Evolutionary conservation across 2,888 invertebrate species (phyloP).

Genomic region (Pachycephus smyrnensis): DNA sequence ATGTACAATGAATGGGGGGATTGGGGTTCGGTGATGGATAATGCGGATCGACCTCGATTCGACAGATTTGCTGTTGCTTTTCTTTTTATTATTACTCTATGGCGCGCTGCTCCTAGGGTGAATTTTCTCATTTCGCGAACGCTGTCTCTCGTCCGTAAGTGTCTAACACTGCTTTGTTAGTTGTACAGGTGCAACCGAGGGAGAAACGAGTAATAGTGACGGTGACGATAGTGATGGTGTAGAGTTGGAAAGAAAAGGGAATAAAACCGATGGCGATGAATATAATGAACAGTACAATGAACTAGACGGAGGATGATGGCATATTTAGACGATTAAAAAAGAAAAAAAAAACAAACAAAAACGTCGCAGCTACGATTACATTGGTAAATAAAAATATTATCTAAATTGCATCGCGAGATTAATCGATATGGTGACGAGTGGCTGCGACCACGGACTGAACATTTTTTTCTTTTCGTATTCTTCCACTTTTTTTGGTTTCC

Average conservation of each 20-base stretch:
- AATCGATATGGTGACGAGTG: not conserved
- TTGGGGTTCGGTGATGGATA: slow-evolving; percentile 23
- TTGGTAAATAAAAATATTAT: not conserved
- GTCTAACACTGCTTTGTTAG: not conserved
- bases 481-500: slow-evolving; percentile 15
- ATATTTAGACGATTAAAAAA: slow-evolving; percentile 21
- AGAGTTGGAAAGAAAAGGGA: slow-evolving; percentile 1
- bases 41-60: slow-evolving; percentile 27
- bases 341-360: not conserved
- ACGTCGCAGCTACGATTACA: not conserved
- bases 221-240: slow-evolving; percentile 14
- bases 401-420: not conserved
- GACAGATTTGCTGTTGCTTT: slow-evolving; percentile 19
- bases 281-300: slow-evolving; percentile 11
- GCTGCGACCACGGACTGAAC: not conserved
- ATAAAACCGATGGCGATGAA: slow-evolving; percentile 6
- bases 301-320: slow-evolving; percentile 2
- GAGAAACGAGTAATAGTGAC: slow-evolving; percentile 1
- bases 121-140: not conserved
- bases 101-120: not conserved
- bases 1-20: slow-evolving; percentile 53
- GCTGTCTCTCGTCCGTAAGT: slow-evolving; percentile 21
- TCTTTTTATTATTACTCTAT: slow-evolving; percentile 13
- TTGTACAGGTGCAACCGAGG: not conserved
- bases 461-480: slow-evolving; percentile 8